Evolutionary conservation across 2,113 vertebrate genomes (phyloP), one percentile per base, ranked within the genome.

Genomic region (Takifugu bimaculatus): DNA sequence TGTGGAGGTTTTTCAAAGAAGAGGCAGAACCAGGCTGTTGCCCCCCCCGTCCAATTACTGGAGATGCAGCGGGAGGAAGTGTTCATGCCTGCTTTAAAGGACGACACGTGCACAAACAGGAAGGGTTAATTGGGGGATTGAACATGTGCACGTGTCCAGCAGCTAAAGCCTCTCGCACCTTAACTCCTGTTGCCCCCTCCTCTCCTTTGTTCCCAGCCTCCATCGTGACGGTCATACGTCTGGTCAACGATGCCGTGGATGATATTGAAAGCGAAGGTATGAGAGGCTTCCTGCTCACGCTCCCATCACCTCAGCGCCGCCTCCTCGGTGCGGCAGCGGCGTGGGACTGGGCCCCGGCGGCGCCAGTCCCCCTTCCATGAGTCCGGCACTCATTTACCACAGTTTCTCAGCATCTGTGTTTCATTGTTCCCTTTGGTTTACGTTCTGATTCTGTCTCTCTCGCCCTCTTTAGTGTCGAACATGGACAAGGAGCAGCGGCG

Each of bases 161-260:
- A 20, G 20, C 20, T 20, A 20, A 20, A 20, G 20, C 20, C 20
- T 20, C 20, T 68, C 28, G 5, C 9, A 29, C 26, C 45, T 48
- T 13, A 28, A 13, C 64, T 54, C 51, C 5, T 65, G 11, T 47
- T 61, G 27, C 14, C 13, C 63, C 43, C 64, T 26, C 57, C n/a
- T 74, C 43, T 75, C 58, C 55, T 4, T 45, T 57, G 60, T 51
- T 43, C 39, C 28, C 5, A 89, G 87, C 82, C 48, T 89, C 87
- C 72, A 85, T 89, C 63, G 87, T 86, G 74, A 89, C 85, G n/a
- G 87, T 89, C 65, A 87, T 89, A 65, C 85, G 84, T 62, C 82
- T 86, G 2, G 85, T 87, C 74, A 89, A 87, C n/a, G 81, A 89
- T 32, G 75, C 85, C 2, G 85, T 87, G 26, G 85, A 86, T 60